A percentile compares a stretch with the other conserved stretches of the same genome.
Conservation (phyloP, 2,797 vertebrate genomes). For the Eleutherodactylus coqui region DNA sequence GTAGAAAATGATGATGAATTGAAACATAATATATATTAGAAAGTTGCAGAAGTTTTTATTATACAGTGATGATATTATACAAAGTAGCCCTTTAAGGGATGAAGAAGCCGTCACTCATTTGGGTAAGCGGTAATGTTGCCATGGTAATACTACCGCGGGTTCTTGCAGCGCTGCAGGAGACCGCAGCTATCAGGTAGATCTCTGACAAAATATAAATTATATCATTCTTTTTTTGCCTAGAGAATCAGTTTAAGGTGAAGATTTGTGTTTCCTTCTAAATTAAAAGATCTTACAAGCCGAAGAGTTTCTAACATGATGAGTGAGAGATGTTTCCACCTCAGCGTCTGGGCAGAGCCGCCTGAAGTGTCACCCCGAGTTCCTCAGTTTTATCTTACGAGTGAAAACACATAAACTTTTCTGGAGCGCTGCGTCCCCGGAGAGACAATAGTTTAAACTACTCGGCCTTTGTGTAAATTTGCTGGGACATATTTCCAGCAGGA, state of each 20-base stretch:
- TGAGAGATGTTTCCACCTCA: neutral
- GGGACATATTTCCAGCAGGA: slow-evolving; percentile 68
- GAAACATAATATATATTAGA: neutral
- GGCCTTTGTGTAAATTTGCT: slow-evolving; percentile 37
- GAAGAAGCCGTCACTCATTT: neutral
- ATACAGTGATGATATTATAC: neutral
- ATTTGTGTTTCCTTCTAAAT: slow-evolving; percentile 4
- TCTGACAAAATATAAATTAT: neutral
- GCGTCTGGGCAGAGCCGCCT: neutral
- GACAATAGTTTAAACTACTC: neutral
- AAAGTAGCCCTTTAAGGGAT: neutral
- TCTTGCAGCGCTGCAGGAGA: neutral
- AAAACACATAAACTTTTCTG: slow-evolving; percentile 28
- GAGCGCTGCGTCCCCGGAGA: slow-evolving; percentile 17
- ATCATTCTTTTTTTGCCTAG: neutral
- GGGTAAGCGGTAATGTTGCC: neutral
- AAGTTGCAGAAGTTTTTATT: neutral
- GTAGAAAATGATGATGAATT: neutral
- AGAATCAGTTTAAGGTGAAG: neutral
- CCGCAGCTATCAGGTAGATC: neutral
- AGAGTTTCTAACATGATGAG: too few relatives aligned
- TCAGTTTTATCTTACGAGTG: slow-evolving; percentile 1
- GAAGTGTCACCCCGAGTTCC: neutral
- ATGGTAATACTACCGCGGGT: neutral
- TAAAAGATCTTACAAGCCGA: neutral